phyloP scores from a whole-genome alignment of 1,140 invertebrate species.

The Papilio polytes region DNA sequence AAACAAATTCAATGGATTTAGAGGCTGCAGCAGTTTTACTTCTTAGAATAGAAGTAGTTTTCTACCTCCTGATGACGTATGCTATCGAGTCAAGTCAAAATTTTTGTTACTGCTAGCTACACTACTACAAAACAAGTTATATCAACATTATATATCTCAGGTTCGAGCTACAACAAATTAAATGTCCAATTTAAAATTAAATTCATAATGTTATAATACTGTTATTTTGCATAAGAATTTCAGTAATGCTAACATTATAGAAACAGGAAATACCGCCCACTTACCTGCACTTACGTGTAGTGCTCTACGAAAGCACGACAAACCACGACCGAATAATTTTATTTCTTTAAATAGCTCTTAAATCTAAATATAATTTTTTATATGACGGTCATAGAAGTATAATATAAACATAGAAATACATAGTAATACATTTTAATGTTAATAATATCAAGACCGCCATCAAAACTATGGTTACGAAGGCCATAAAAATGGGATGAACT shows the following conservation, averaged over 20 bases:
- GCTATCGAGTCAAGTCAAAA: not conserved
- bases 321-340: not conserved
- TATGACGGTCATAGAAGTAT: not conserved
- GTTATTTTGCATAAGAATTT: slow-evolving; percentile 2
- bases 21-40: not conserved
- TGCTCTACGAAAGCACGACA: not conserved
- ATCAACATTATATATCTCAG: not conserved
- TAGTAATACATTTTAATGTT: not conserved
- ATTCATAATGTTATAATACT: not conserved
- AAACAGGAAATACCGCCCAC: slow-evolving; percentile 14
- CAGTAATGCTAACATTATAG: not conserved
- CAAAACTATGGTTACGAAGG: not conserved
- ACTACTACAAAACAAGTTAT: too few species aligned
- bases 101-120: too few species aligned
- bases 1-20: not conserved
- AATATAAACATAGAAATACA: not conserved
- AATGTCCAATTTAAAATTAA: not conserved
- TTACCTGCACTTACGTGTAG: not conserved
- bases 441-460: not conserved
- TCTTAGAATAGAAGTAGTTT: not conserved
- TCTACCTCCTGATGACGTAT: not conserved
- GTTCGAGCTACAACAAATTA: not conserved
- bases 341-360: not conserved
- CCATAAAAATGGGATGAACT: not conserved
- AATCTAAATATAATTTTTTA: not conserved